phyloP scores from a whole-genome alignment of 1,140 invertebrate genomes.

The Rhopalosiphum padi region DNA sequence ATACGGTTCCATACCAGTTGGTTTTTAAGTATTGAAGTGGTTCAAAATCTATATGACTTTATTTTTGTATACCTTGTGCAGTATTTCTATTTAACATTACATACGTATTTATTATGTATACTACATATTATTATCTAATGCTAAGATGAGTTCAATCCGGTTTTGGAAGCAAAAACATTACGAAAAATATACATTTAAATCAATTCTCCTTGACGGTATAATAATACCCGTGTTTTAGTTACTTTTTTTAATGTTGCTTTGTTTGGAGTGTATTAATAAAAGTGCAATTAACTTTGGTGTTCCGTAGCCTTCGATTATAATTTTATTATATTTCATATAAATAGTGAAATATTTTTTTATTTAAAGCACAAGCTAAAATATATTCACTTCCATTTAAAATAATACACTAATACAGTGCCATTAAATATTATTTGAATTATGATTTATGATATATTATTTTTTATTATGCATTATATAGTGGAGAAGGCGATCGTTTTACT shows the following conservation, averaged over 20 bases:
- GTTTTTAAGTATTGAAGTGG: background rate
- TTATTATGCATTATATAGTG: no score
- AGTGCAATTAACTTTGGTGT: background rate
- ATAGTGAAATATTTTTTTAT: background rate
- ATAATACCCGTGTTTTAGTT: constrained; percentile 16
- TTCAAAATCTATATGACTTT: background rate
- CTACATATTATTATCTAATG: background rate
- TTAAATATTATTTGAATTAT: background rate
- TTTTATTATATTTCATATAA: background rate
- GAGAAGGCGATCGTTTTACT: background rate
- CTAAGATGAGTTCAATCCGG: background rate
- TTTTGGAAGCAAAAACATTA: background rate
- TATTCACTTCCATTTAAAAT: background rate
- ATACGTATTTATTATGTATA: constrained; percentile 6
- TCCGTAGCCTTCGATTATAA: background rate
- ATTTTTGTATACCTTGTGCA: background rate
- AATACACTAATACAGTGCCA: background rate
- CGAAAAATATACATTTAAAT: background rate
- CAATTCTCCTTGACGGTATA: background rate
- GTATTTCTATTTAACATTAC: background rate
- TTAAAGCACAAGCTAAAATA: background rate
- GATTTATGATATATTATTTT: background rate
- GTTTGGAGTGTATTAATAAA: background rate
- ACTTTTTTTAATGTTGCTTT: background rate
- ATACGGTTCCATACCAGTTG: background rate